Evolutionary conservation across 2,888 invertebrate genomes (phyloP).

Genomic region (Tipula lateralis): DNA sequence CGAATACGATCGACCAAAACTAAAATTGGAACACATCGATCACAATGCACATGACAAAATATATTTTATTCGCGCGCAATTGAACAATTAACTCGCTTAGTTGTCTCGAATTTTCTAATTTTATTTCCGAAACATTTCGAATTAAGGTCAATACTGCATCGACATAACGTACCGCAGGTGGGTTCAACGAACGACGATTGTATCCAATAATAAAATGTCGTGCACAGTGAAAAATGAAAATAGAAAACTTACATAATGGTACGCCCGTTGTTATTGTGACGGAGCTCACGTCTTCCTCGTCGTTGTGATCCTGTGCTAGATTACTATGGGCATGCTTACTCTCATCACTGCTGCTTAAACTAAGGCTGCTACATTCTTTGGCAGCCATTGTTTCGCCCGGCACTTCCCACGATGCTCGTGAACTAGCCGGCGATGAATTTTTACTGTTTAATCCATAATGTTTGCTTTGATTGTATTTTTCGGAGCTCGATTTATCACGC

Average conservation of each 20-base stretch:
- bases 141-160: slow-evolving; percentile 19
- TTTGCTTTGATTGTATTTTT: slow-evolving; percentile 42
- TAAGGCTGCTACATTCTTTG: slow-evolving; percentile 53
- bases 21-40: background rate
- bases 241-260: slow-evolving; percentile 33
- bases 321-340: slow-evolving; percentile 42
- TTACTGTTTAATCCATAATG: slow-evolving; percentile 37
- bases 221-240: background rate
- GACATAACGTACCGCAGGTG: background rate
- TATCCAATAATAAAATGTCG: background rate
- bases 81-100: too few relatives aligned
- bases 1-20: background rate
- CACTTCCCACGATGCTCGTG: slow-evolving; percentile 48
- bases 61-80: background rate
- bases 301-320: background rate
- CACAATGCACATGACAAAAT: background rate
- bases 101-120: slow-evolving; percentile 20
- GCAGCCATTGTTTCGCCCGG: slow-evolving; percentile 63
- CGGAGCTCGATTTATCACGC: slow-evolving; percentile 57
- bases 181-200: background rate
- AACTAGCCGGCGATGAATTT: slow-evolving; percentile 43
- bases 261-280: slow-evolving; percentile 33
- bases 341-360: slow-evolving; percentile 54
- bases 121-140: slow-evolving; percentile 24
- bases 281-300: slow-evolving; percentile 35